A percentile compares a stretch with the other conserved stretches of the same genome.
Evolutionary conservation across 2,113 vertebrate species (phyloP).

Genomic region (Nothocercus julius): DNA sequence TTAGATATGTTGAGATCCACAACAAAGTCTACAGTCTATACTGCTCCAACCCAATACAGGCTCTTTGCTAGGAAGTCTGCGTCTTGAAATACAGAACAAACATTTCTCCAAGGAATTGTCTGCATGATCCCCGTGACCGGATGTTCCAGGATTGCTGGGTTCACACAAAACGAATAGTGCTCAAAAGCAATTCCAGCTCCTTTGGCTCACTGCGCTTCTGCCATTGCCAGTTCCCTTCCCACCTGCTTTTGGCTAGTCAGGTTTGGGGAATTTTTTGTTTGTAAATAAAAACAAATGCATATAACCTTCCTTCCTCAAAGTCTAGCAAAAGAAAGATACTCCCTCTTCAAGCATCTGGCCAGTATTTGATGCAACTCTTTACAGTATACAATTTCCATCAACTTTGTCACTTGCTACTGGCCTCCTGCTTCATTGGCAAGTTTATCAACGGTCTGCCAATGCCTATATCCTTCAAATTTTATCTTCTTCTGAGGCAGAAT

Average conservation of each 20-base stretch:
- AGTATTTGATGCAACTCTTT: not conserved
- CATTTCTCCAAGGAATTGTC: not conserved
- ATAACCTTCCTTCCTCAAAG: not conserved
- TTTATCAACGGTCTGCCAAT: not conserved
- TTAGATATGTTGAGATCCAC: not conserved
- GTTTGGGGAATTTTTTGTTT: not conserved
- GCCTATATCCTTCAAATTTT: not conserved
- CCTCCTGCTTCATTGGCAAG: not conserved
- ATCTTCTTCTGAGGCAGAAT: not conserved
- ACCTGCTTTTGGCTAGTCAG: not conserved
- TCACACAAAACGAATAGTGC: not conserved
- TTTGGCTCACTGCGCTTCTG: not conserved
- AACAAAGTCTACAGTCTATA: too few relatives aligned
- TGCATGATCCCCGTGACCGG: not conserved
- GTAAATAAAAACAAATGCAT: not conserved
- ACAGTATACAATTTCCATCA: not conserved
- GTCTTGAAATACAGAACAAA: not conserved
- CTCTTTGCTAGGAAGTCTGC: not conserved
- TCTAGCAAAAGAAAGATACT: not conserved
- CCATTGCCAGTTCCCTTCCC: slow-evolving; percentile 1
- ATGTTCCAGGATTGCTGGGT: not conserved
- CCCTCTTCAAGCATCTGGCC: not conserved
- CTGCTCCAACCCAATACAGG: not conserved
- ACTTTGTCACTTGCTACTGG: not conserved
- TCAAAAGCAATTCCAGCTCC: not conserved